Base-by-base conservation (phyloP, 2,888 invertebrate genomes). In the Electrophaes corylata region DNA sequence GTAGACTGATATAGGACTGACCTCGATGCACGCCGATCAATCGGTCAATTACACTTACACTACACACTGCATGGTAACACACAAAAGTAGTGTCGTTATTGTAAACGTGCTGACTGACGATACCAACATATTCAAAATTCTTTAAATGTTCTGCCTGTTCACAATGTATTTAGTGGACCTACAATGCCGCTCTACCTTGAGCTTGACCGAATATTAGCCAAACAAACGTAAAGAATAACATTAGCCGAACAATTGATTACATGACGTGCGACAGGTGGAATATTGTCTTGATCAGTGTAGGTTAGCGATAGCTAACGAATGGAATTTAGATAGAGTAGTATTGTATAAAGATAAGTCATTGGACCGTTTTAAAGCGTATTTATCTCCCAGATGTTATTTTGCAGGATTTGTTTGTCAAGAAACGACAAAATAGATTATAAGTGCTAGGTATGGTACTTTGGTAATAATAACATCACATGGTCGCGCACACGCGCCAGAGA, bases 181-280 rank as follows among this genome's bases (percentile, higher is more conserved):
- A 26, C 6, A 10, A 40, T 31, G 14, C 14, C 46, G 26, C 16
- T 12, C 43, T 72, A 67, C 83, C 82, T 84, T 86, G 81, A 84
- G 73, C 84, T 84, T 86, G 82, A 83, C 76, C 84, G 69, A 67
- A 59, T 63, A 64, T 66, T 61, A 61, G 62, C 60, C 55, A 65
- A 65, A 75, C 62, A 66, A 76, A 72, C 71, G 70, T 60, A 56
- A 40, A 62, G 26, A 48, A 37, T 10, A 60, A 60, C 62, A 62
- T 72, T 65, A 70, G 67, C 40, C 64, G 65, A 74, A 76, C 71
- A 73, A 76, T 69, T 49, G 60, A 73, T 66, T 82, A 76, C 72
- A 73, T 78, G 81, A 84, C 53, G 43, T 57, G 54, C 60, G 63
- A 70, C 70, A 72, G 64, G 72, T 73, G 69, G 61, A 51, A 52